A percentile compares a stretch with the other conserved stretches of the same genome.
Evolutionary conservation across 2,113 vertebrate genomes (phyloP).

Genomic region (Rhinoptilus africanus): DNA sequence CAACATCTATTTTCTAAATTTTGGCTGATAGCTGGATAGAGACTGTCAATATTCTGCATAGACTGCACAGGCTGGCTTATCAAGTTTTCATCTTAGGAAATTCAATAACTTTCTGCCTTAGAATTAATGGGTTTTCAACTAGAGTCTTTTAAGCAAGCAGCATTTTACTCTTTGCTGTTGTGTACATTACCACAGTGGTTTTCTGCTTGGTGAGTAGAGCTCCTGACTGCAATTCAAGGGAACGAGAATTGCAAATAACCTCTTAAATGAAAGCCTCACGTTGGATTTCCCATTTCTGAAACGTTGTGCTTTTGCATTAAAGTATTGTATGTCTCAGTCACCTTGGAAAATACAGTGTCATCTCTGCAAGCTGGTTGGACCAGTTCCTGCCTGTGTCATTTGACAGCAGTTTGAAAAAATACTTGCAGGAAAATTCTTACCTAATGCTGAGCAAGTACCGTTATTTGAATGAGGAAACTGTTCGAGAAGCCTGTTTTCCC

Average conservation of each 20-base stretch:
- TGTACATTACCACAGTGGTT: neutral
- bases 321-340: neutral
- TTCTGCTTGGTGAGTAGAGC: neutral
- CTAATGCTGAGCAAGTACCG: neutral
- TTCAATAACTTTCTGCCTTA: neutral
- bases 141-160: neutral
- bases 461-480: neutral
- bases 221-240: neutral
- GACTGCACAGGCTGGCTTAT: neutral
- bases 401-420: neutral
- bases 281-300: neutral
- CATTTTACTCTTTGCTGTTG: neutral
- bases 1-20: neutral
- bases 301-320: neutral
- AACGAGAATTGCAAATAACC: neutral
- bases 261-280: neutral
- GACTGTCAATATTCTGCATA: neutral
- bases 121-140: neutral
- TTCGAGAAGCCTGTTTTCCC: neutral
- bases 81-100: neutral
- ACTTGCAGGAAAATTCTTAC: neutral
- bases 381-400: neutral
- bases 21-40: neutral
- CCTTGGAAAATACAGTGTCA: neutral
- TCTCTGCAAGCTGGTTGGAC: neutral